Evolutionary conservation across 2,888 invertebrate species (phyloP).

Genomic region (Lamellibrachia columna): DNA sequence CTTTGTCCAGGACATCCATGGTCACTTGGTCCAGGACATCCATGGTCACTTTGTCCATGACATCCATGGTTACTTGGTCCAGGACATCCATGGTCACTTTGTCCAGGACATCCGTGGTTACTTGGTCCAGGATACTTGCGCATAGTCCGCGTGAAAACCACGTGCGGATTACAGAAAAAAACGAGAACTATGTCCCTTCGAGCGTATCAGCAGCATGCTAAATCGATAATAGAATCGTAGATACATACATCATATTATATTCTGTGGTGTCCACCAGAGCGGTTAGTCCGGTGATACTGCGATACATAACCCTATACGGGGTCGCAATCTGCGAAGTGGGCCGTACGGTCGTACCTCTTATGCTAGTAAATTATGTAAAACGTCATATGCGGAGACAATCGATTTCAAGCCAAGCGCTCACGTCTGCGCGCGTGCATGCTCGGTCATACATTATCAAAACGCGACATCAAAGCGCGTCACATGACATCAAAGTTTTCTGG

Average conservation of each 20-base stretch:
- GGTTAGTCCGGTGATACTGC: not conserved
- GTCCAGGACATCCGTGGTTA: no score
- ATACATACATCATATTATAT: not conserved
- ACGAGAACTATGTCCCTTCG: no score
- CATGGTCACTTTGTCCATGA: no score
- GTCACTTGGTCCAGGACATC: no score
- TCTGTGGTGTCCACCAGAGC: not conserved
- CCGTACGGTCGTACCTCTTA: not conserved
- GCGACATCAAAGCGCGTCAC: not conserved
- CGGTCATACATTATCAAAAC: not conserved
- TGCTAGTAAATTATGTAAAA: not conserved
- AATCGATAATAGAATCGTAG: no score
- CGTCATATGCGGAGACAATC: not conserved
- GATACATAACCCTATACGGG: not conserved
- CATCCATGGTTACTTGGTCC: no score
- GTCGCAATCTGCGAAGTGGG: not conserved
- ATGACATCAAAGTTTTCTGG: conserved; percentile 7
- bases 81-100: no score
- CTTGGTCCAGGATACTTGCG: no score
- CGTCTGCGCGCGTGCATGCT: not conserved
- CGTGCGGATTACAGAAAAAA: no score
- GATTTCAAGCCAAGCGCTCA: not conserved
- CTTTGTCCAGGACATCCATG: no score
- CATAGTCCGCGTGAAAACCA: no score
- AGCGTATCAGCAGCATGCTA: no score